phyloP scores from a whole-genome alignment of 2,888 invertebrate genomes.

The Acholoe squamosa region DNA sequence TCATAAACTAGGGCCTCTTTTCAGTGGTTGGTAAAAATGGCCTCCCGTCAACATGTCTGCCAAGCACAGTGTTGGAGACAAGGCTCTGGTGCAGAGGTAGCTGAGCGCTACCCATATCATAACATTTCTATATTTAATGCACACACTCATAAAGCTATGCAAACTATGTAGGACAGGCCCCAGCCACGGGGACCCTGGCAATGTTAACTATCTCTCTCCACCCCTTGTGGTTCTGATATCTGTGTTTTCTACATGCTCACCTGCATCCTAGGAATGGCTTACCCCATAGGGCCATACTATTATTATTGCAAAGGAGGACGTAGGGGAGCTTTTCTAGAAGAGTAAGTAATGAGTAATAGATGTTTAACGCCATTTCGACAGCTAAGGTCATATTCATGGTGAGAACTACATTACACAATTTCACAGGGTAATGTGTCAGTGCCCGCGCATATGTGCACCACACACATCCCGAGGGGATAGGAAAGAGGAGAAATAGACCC shows the following conservation, averaged over 20 bases:
- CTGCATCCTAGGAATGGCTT: slow-evolving; percentile 34
- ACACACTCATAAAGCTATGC: slow-evolving; percentile 62
- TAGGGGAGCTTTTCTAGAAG: too few relatives aligned
- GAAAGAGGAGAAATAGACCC: too few relatives aligned
- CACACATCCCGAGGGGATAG: too few relatives aligned
- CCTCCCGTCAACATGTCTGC: slow-evolving; percentile 59
- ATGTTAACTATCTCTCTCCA: slow-evolving; percentile 16
- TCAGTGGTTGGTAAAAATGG: slow-evolving; percentile 56
- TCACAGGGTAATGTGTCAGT: too few relatives aligned
- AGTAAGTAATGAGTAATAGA: too few relatives aligned
- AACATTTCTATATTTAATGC: slow-evolving; percentile 63
- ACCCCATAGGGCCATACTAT: too few relatives aligned
- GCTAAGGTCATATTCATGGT: too few relatives aligned
- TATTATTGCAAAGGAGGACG: not conserved
- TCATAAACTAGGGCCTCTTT: slow-evolving; percentile 51
- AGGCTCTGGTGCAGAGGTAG: slow-evolving; percentile 41
- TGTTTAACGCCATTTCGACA: too few relatives aligned
- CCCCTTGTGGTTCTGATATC: slow-evolving; percentile 35
- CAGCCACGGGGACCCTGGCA: slow-evolving; percentile 39
- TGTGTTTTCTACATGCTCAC: slow-evolving; percentile 36
- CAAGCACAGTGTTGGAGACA: slow-evolving; percentile 42
- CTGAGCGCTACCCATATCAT: slow-evolving; percentile 59
- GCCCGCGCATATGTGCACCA: too few relatives aligned
- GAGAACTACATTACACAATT: too few relatives aligned
- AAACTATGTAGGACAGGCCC: slow-evolving; percentile 56